Conservation (phyloP, 2,888 invertebrate species). For the Apamea monoglypha region DNA sequence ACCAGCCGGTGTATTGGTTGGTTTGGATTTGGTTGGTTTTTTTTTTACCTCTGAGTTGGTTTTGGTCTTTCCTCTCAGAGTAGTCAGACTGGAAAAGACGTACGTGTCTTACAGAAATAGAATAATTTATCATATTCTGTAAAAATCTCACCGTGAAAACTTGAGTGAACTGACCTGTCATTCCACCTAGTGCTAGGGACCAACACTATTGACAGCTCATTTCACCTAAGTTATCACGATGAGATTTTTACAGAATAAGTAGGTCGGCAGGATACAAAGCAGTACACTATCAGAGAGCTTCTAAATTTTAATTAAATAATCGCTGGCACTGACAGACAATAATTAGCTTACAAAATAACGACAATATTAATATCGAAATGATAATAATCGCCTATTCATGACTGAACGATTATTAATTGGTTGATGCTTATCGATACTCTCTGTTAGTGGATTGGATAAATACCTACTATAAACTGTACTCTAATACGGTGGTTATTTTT, state of each 20-base stretch:
- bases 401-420: not conserved
- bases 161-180: not conserved
- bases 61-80: not conserved
- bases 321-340: not conserved
- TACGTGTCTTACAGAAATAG: not conserved
- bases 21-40: too few species aligned
- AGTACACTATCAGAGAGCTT: not conserved
- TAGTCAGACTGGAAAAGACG: not conserved
- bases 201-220: not conserved
- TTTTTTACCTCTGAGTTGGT: too few species aligned
- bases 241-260: too few species aligned
- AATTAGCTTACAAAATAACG: not conserved
- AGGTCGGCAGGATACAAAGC: not conserved
- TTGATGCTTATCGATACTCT: not conserved
- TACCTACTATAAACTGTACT: not conserved
- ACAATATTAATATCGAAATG: not conserved
- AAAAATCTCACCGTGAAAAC: not conserved
- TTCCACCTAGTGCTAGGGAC: not conserved
- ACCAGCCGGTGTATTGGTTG: not conserved
- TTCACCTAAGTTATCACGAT: too few species aligned
- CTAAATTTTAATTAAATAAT: not conserved
- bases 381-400: slow-evolving; percentile 3
- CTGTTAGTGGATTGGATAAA: not conserved
- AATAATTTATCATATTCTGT: not conserved
- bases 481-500: not conserved